These are phyloP conservation scores for Gymnopithys bicolor DNA, from an alignment of 2,797 vertebrate genomes.

Conservation along the genomic window DNA sequence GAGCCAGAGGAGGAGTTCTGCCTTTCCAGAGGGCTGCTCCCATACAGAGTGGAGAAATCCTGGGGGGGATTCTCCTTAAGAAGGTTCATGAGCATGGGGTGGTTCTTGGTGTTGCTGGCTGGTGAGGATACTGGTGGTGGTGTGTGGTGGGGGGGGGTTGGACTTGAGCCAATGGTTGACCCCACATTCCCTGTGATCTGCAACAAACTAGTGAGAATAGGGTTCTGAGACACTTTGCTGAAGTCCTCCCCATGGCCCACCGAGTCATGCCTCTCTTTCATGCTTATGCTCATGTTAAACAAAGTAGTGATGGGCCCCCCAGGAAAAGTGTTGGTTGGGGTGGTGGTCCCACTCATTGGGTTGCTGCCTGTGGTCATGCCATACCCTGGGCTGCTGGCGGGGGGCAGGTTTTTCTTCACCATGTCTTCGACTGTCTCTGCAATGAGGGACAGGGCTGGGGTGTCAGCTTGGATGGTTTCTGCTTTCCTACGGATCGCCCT, in stretches of 20 bases:
- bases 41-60: conserved; percentile 92
- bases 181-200: conserved; percentile 96
- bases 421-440: conserved; percentile 97
- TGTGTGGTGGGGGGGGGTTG: conserved; percentile 95
- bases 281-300: conserved; percentile 87
- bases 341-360: conserved; percentile 89
- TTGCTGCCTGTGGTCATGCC: conserved; percentile 90
- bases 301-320: conserved; percentile 89
- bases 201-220: conserved; percentile 95
- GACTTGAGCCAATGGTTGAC: conserved; percentile 87
- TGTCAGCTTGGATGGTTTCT: conserved; percentile 98
- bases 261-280: conserved; percentile 86
- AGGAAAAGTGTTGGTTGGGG: conserved; percentile 88
- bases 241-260: conserved; percentile 91
- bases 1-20: conserved; percentile 96
- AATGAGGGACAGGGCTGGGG: conserved; percentile 95
- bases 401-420: conserved; percentile 97
- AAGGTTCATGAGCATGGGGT: conserved; percentile 99
- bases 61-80: conserved; percentile 97
- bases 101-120: conserved; percentile 98
- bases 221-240: conserved; percentile 98
- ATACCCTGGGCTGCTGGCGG: conserved; percentile 94
- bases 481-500: conserved; percentile 96
- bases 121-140: conserved; percentile 96
- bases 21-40: conserved; percentile 93